phyloP scores from a whole-genome alignment of 1,140 invertebrate genomes.

The Archivesica marissinica region DNA sequence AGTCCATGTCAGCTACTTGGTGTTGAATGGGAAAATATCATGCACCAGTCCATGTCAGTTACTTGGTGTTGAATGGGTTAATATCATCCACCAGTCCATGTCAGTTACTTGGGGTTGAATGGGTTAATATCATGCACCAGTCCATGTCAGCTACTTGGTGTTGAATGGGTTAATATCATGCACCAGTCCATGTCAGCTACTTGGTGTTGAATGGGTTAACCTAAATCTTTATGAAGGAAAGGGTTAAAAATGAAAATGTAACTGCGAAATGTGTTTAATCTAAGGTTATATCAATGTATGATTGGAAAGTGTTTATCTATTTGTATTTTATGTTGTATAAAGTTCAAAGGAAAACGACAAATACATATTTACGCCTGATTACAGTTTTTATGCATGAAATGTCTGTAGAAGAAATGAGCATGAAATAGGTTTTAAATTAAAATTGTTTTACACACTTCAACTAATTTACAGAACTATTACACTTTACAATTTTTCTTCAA shows the following conservation, averaged over 20 bases:
- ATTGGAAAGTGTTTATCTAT: constrained; percentile 3
- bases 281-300: constrained; percentile 3
- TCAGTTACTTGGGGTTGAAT: no score
- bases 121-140: no score
- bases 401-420: not conserved
- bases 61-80: no score
- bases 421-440: not conserved
- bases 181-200: no score
- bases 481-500: not conserved
- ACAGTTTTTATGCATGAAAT: constrained; percentile 19
- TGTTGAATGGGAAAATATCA: no score
- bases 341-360: constrained; percentile 8
- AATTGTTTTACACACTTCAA: constrained; percentile 12
- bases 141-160: no score
- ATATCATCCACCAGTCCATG: no score
- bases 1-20: no score
- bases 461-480: not conserved
- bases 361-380: constrained; percentile 4
- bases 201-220: no score
- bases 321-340: not conserved
- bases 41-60: no score
- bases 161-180: no score
- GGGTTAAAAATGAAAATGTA: not conserved
- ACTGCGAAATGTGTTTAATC: constrained; percentile 6
- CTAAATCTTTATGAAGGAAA: no score